Evolutionary conservation across 2,888 invertebrate genomes (phyloP).

Genomic region (Aleiodes testaceus): DNA sequence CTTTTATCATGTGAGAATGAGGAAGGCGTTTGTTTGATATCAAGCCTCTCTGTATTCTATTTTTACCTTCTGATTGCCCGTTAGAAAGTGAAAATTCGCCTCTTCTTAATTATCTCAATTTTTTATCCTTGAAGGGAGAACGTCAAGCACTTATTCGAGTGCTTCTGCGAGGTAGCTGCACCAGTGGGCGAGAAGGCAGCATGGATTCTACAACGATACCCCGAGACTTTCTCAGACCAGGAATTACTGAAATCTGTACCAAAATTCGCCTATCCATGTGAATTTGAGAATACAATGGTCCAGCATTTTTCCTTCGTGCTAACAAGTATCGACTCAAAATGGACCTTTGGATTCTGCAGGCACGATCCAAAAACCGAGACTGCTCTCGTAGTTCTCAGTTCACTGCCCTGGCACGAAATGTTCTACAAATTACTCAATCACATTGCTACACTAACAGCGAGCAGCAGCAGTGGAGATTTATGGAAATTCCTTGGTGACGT

Average conservation of each 20-base stretch:
- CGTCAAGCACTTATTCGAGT: constrained; percentile 85
- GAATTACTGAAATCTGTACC: constrained; percentile 90
- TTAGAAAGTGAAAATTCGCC: not conserved
- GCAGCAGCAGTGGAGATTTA: constrained; percentile 75
- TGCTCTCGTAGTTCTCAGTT: constrained; percentile 88
- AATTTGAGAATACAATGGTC: constrained; percentile 84
- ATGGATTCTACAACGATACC: constrained; percentile 88
- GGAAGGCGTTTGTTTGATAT: not conserved
- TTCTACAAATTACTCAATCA: constrained; percentile 93
- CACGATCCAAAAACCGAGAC: constrained; percentile 93
- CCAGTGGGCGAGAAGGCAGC: constrained; percentile 79
- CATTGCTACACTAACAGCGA: constrained; percentile 84
- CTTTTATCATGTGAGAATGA: not conserved
- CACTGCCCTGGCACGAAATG: constrained; percentile 96
- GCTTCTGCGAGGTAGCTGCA: constrained; percentile 87
- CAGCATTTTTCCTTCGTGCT: constrained; percentile 98
- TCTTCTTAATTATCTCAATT: not conserved
- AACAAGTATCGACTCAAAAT: constrained; percentile 95
- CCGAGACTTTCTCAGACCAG: constrained; percentile 87
- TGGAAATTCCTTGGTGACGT: constrained; percentile 80
- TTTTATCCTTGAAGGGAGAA: constrained; percentile 77
- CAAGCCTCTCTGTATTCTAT: not conserved
- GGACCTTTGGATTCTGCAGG: constrained; percentile 97
- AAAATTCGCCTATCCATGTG: constrained; percentile 93
- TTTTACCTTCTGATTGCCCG: not conserved